Evolutionary conservation across 2,797 vertebrate species (phyloP).

Genomic region (Nyctibius grandis): DNA sequence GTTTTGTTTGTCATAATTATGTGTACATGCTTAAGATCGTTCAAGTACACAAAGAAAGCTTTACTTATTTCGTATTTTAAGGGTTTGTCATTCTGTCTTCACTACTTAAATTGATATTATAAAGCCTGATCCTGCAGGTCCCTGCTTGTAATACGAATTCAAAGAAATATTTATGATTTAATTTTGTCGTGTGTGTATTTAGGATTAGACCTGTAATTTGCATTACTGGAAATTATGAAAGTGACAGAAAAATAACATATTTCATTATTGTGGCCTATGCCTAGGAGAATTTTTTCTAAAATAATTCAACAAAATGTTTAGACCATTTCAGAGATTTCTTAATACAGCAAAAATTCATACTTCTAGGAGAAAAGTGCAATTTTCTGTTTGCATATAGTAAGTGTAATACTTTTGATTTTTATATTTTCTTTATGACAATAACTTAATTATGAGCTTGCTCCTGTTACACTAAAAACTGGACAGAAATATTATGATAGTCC

Average conservation of each 20-base stretch:
- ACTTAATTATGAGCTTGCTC: not conserved
- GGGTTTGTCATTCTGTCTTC: not conserved
- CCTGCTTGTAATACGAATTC: not conserved
- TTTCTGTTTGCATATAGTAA: not conserved
- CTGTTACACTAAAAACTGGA: not conserved
- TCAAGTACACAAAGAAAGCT: not conserved
- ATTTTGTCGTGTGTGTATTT: not conserved
- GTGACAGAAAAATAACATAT: not conserved
- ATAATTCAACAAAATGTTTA: not conserved
- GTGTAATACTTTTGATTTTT: not conserved
- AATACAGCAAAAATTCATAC: not conserved
- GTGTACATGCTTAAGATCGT: not conserved
- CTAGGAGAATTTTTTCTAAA: not conserved
- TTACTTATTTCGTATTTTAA: not conserved
- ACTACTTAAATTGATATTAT: not conserved
- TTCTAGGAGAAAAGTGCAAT: not conserved
- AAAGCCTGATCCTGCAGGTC: not conserved
- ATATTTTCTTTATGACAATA: not conserved
- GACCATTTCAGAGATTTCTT: not conserved
- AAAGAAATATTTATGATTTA: not conserved
- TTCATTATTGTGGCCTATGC: not conserved
- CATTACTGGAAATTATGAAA: not conserved
- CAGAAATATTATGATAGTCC: not conserved
- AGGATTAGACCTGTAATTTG: not conserved
- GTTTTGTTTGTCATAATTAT: not conserved